phyloP scores from a whole-genome alignment of 2,797 vertebrate species.

The Pipistrellus nathusii region DNA sequence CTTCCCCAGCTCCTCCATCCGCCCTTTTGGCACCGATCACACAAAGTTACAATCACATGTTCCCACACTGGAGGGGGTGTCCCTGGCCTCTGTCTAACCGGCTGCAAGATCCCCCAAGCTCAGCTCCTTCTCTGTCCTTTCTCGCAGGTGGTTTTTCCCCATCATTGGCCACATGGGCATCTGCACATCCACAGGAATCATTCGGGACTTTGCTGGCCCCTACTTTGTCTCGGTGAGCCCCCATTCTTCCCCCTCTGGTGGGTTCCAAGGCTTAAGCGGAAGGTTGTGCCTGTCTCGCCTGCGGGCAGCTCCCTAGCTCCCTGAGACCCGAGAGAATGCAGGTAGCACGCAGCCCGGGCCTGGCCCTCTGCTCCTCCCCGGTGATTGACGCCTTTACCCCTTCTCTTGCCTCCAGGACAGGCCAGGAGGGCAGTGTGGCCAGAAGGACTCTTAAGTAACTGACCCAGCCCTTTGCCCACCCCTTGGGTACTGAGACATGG shows the following conservation, averaged over 20 bases:
- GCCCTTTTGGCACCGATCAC: not conserved
- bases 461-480: conserved; percentile 58
- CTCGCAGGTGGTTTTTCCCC: conserved; percentile 95
- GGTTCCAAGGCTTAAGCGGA: not conserved
- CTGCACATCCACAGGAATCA: conserved; percentile 95
- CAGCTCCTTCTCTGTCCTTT: not conserved
- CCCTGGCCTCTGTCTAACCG: not conserved
- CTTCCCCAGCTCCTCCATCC: not conserved
- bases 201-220: conserved; percentile 97
- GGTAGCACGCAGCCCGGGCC: not conserved
- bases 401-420: conserved; percentile 76
- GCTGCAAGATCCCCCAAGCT: not conserved
- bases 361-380: not conserved
- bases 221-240: conserved; percentile 97
- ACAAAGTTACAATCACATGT: not conserved
- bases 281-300: not conserved
- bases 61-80: not conserved
- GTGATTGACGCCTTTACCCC: conserved; percentile 59
- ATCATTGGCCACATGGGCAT: conserved; percentile 99
- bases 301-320: not conserved
- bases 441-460: conserved; percentile 77
- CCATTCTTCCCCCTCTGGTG: not conserved
- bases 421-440: conserved; percentile 74
- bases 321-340: not conserved
- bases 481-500: conserved; percentile 74